Evolutionary conservation across 2,797 vertebrate genomes (phyloP).

Genomic region (Ispidina picta): DNA sequence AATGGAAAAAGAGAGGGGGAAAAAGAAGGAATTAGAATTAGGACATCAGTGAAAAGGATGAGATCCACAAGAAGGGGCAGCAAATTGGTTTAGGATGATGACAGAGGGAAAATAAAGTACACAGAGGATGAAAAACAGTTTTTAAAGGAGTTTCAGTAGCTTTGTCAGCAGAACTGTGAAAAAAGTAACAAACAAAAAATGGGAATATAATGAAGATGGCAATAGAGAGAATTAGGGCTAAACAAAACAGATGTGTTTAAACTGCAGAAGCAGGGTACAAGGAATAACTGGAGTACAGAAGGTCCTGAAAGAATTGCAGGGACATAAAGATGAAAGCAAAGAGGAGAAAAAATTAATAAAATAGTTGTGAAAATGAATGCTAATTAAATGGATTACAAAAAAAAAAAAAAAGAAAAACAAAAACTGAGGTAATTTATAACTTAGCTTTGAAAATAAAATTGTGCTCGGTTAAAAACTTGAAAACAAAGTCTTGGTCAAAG

Average conservation of each 20-base stretch:
- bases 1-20: background rate
- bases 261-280: background rate
- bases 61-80: background rate
- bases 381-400: background rate
- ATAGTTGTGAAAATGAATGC: background rate
- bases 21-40: background rate
- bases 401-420: background rate
- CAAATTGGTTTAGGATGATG: background rate
- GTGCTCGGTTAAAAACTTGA: background rate
- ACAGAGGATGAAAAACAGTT: background rate
- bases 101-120: background rate
- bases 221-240: background rate
- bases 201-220: background rate
- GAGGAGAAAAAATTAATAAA: background rate
- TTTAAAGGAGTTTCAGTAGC: background rate
- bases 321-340: background rate
- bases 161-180: background rate
- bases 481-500: background rate
- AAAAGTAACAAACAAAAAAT: background rate
- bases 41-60: background rate
- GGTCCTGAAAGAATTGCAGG: background rate
- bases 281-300: background rate
- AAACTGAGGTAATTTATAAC: background rate
- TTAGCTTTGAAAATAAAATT: constrained; percentile 10
- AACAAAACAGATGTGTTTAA: background rate